Evolutionary conservation across 2,113 vertebrate genomes (phyloP).

Genomic region (Arvicanthis niloticus): DNA sequence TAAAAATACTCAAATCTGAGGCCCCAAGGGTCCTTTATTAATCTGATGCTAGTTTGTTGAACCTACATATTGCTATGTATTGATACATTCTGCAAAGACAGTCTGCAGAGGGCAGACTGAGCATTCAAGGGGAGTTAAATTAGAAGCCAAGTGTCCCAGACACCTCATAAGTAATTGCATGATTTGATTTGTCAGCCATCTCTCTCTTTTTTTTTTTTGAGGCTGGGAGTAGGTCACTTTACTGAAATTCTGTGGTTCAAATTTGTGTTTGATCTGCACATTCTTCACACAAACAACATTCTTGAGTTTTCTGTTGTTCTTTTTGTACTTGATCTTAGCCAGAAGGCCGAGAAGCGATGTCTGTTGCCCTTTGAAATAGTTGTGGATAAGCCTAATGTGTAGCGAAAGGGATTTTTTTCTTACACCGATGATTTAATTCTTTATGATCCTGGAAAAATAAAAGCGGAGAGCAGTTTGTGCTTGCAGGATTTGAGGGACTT

Average conservation of each 20-base stretch:
- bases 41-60: background rate
- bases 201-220: too few species aligned
- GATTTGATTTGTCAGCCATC: conserved; percentile 52
- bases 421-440: conserved; percentile 28
- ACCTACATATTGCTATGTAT: background rate
- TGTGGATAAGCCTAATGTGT: background rate
- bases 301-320: background rate
- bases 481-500: conserved; percentile 2
- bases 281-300: conserved; percentile 20
- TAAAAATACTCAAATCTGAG: conserved; percentile 24
- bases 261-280: conserved; percentile 51
- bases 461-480: conserved; percentile 19
- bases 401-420: background rate
- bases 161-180: background rate
- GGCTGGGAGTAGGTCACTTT: conserved; percentile 26
- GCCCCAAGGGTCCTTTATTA: background rate
- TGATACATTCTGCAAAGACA: background rate
- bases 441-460: conserved; percentile 32
- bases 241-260: conserved; percentile 15
- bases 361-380: background rate
- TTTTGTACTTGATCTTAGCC: background rate
- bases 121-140: background rate
- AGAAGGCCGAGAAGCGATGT: background rate
- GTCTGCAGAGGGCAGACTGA: background rate
- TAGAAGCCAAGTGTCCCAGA: background rate